Percentiles rank a stretch among this genome's conserved stretches.
These are phyloP conservation scores for Triplophysa tibetana DNA, from an alignment of 2,113 vertebrate species.

Conservation along the genomic window DNA sequence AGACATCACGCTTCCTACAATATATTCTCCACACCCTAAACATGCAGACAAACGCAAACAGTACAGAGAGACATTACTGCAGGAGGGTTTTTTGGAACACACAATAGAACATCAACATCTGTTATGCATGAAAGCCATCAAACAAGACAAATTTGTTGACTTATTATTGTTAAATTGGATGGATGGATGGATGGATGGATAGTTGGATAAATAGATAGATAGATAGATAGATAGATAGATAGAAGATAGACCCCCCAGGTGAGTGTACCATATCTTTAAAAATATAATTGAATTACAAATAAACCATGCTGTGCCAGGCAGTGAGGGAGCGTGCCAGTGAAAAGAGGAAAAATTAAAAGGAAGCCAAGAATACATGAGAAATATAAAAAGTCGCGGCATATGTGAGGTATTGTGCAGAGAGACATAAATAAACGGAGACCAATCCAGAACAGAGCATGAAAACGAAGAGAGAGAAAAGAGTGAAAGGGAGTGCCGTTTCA, in stretches of 20 bases:
- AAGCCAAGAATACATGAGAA: not conserved
- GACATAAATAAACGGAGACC: slow-evolving; percentile 44
- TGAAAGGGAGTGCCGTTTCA: slow-evolving; percentile 42
- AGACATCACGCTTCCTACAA: not conserved
- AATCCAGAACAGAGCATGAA: slow-evolving; percentile 48
- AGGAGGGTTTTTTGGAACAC: too few species aligned
- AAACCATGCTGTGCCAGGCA: slow-evolving; percentile 14
- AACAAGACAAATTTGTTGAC: too few species aligned
- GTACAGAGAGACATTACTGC: too few species aligned
- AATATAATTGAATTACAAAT: slow-evolving; percentile 39
- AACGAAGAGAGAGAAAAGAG: slow-evolving; percentile 35
- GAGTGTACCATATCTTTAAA: slow-evolving; percentile 19
- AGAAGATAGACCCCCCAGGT: not conserved
- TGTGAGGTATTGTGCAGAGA: slow-evolving; percentile 27
- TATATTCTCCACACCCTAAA: not conserved
- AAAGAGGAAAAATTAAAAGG: not conserved
- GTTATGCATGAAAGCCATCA: too few species aligned
- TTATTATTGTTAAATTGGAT: not conserved
- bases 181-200: not conserved
- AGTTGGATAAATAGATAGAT: not conserved
- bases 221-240: not conserved
- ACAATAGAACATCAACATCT: too few species aligned
- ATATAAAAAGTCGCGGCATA: slow-evolving; percentile 50
- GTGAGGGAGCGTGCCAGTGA: not conserved
- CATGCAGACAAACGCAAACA: too few species aligned